These are phyloP conservation scores for Dipus sagitta DNA, from an alignment of 2,797 vertebrate species.

Conservation along the genomic window DNA sequence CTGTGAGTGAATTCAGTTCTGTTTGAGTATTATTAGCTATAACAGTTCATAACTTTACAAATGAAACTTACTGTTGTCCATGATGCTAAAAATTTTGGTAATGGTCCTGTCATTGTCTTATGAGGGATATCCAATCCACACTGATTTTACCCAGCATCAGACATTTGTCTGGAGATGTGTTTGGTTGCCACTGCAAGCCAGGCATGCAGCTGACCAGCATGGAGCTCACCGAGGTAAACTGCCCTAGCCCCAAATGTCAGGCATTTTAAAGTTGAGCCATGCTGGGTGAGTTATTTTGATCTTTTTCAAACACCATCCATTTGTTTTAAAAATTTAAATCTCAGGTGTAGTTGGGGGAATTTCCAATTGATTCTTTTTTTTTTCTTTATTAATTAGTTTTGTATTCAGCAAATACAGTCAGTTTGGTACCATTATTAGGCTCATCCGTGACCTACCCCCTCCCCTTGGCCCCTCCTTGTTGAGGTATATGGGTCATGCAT, in stretches of 20 bases:
- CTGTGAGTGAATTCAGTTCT: background rate
- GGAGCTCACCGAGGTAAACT: background rate
- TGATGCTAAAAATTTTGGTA: background rate
- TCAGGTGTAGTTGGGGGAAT: background rate
- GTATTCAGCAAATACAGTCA: too few species aligned
- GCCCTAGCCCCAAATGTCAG: background rate
- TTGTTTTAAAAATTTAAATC: conserved; percentile 48
- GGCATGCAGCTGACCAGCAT: background rate
- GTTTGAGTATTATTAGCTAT: background rate
- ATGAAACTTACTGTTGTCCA: background rate
- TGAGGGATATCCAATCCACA: background rate
- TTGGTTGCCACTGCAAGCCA: background rate
- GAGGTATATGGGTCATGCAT: too few species aligned
- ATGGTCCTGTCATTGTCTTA: background rate
- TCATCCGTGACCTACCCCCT: too few species aligned
- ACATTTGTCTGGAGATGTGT: background rate
- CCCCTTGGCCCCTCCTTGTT: too few species aligned
- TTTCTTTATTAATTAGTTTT: too few species aligned
- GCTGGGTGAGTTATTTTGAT: background rate
- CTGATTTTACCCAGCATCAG: background rate
- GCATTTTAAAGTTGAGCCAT: background rate
- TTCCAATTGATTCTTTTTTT: background rate
- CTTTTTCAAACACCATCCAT: conserved; percentile 32
- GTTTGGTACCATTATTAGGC: too few species aligned
- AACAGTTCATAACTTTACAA: conserved; percentile 46